Percentiles rank a stretch among this genome's conserved stretches.
Evolutionary conservation across 1,140 invertebrate species (phyloP).

Genomic region (Homalodisca vitripennis): DNA sequence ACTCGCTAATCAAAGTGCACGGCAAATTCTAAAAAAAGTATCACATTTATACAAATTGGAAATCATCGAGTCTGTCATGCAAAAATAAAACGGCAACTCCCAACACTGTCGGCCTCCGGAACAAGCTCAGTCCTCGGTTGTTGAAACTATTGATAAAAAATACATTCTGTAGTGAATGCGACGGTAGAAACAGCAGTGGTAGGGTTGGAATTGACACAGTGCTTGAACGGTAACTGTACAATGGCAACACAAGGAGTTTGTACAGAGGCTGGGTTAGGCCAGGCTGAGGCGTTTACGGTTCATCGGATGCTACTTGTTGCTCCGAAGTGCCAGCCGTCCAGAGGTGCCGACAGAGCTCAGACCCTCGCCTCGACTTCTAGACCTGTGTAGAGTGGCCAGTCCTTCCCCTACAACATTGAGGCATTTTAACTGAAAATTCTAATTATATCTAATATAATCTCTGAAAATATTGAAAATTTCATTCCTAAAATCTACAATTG

Average conservation of each 20-base stretch:
- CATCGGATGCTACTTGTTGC: slow-evolving; percentile 28
- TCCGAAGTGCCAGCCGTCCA: neutral
- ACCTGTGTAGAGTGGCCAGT: slow-evolving; percentile 56
- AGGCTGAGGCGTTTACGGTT: slow-evolving; percentile 15
- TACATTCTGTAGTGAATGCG: neutral
- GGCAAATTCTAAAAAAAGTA: slow-evolving; percentile 16
- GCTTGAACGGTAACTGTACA: neutral
- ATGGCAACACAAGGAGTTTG: slow-evolving; percentile 9
- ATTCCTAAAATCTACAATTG: too few relatives aligned
- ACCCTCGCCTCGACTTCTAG: slow-evolving; percentile 66
- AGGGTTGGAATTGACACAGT: slow-evolving; percentile 14
- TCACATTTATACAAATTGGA: slow-evolving; percentile 21
- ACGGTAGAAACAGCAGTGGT: neutral
- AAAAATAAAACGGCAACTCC: too few relatives aligned
- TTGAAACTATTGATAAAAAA: too few relatives aligned
- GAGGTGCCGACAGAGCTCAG: slow-evolving; percentile 61
- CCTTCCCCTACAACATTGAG: slow-evolving; percentile 52
- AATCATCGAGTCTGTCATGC: too few relatives aligned
- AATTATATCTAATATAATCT: too few relatives aligned
- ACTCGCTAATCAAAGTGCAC: neutral
- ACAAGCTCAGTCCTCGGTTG: too few relatives aligned
- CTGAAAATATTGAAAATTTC: too few relatives aligned
- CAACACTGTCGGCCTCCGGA: too few relatives aligned
- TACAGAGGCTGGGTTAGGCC: slow-evolving; percentile 4
- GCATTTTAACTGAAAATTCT: too few relatives aligned